Base-by-base conservation (phyloP, 2,888 invertebrate species). In the Aleiodes testaceus region DNA sequence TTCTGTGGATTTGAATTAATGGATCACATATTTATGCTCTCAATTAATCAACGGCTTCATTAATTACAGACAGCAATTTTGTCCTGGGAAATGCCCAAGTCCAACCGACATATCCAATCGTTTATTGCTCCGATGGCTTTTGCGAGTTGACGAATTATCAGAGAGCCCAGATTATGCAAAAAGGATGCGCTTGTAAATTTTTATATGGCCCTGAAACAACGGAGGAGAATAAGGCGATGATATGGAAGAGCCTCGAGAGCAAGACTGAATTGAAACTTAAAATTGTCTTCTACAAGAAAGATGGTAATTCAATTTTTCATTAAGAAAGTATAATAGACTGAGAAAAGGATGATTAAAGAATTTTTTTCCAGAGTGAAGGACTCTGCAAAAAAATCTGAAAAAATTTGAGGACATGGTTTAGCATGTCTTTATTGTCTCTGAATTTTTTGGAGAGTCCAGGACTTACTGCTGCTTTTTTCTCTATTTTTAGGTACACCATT, bases 1-100 rank as follows among this genome's bases (percentile, higher is more conserved):
- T 26, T 26, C 5, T 49, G 16, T n/a, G 12, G 49, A 16, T 14
- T 20, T 52, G 7, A 20, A 52, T 12, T 18, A 20, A 2, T 49
- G 6, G 49, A 11, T 52, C 5, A 26, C 5, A 26, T 26, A 26
- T 26, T 5, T 26, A 2, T 26, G 26, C 26, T 5, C 7, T 36
- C n/a, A n/a, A n/a, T 14, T 59, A 59, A 59, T 61, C 44, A 18
- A 11, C 4, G 11, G 18, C n/a, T n/a, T 30, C 16, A 49, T 63
- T 2, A 77, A 74, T 90, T 89, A 71, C 94, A 97, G 97, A 97
- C 89, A 97, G 97, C 91, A 97, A 97, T 91, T 97, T 97, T 89
- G 97, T 97, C 84, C 90, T 97, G 89, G 97, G 97, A 85, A 97
- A 97, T 90, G 97, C 97, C 79, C 97, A 97, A 89, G 97, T 97